Conservation (phyloP, 2,113 vertebrate species). For the Girardinichthys multiradiatus region DNA sequence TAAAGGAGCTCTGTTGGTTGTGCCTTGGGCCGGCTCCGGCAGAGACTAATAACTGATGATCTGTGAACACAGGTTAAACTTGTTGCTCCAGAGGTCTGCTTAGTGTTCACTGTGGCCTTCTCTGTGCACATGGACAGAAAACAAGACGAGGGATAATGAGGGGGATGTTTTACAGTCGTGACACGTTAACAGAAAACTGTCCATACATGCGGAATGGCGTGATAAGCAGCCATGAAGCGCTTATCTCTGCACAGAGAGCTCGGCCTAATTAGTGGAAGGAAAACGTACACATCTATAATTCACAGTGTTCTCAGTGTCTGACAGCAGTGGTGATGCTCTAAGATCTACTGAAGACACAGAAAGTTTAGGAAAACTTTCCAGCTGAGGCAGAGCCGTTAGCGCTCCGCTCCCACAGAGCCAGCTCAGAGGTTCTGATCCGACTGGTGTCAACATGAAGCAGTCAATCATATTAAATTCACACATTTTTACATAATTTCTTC, state of each 20-base stretch:
- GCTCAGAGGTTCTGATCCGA: too few species aligned
- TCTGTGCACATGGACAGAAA: neutral
- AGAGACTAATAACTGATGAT: neutral
- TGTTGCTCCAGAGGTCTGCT: too few species aligned
- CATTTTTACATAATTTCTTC: too few species aligned
- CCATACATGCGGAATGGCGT: neutral
- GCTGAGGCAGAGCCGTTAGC: neutral
- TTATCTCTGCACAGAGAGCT: neutral
- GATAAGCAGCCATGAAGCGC: neutral
- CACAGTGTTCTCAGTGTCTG: constrained; percentile 8
- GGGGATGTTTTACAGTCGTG: neutral
- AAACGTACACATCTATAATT: constrained; percentile 57
- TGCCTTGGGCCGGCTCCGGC: too few species aligned
- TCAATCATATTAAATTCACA: too few species aligned
- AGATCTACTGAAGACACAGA: constrained; percentile 1
- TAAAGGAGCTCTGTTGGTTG: too few species aligned
- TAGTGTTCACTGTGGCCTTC: neutral
- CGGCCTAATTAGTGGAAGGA: constrained; percentile 45
- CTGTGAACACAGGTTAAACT: too few species aligned
- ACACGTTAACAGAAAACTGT: neutral
- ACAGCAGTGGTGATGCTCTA: constrained; percentile 22
- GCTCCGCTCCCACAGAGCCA: neutral
- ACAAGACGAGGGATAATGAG: neutral
- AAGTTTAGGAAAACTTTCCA: neutral
- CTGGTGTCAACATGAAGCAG: too few species aligned